Conservation (phyloP, 2,797 vertebrate species). For the Melanotaenia pygmaea region DNA sequence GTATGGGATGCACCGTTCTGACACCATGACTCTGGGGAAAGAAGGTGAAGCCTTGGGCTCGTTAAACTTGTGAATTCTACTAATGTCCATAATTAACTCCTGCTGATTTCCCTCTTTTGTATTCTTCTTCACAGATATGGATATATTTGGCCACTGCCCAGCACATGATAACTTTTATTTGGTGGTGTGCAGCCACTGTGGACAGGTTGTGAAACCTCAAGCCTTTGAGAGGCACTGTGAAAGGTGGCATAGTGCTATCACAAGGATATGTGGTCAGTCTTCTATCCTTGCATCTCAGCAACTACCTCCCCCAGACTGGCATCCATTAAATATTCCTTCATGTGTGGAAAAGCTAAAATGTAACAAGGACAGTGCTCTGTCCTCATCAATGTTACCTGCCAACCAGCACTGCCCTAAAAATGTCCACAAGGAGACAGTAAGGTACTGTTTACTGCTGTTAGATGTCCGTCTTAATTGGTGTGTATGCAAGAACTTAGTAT, state of each 20-base stretch:
- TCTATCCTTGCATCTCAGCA: slow-evolving; percentile 72
- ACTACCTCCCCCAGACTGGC: slow-evolving; percentile 77
- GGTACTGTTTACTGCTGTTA: slow-evolving; percentile 74
- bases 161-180: slow-evolving; percentile 91
- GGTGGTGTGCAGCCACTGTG: slow-evolving; percentile 93
- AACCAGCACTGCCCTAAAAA: slow-evolving; percentile 75
- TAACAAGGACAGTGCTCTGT: slow-evolving; percentile 47
- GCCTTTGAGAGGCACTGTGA: slow-evolving; percentile 94
- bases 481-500: background rate
- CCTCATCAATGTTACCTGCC: slow-evolving; percentile 68
- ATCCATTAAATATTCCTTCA: slow-evolving; percentile 67
- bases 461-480: background rate
- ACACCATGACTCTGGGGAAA: slow-evolving; percentile 90
- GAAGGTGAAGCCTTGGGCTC: slow-evolving; percentile 81
- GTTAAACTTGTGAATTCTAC: slow-evolving; percentile 1
- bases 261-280: slow-evolving; percentile 76
- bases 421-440: slow-evolving; percentile 81
- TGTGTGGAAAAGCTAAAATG: slow-evolving; percentile 53
- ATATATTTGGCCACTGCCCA: slow-evolving; percentile 91
- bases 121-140: slow-evolving; percentile 88
- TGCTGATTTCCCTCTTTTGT: slow-evolving; percentile 7
- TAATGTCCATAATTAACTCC: background rate
- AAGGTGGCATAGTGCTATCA: slow-evolving; percentile 86
- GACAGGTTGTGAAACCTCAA: slow-evolving; percentile 93
- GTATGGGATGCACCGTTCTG: slow-evolving; percentile 78